Base-by-base conservation (phyloP, 2,797 vertebrate genomes). In the Moxostoma hubbsi region DNA sequence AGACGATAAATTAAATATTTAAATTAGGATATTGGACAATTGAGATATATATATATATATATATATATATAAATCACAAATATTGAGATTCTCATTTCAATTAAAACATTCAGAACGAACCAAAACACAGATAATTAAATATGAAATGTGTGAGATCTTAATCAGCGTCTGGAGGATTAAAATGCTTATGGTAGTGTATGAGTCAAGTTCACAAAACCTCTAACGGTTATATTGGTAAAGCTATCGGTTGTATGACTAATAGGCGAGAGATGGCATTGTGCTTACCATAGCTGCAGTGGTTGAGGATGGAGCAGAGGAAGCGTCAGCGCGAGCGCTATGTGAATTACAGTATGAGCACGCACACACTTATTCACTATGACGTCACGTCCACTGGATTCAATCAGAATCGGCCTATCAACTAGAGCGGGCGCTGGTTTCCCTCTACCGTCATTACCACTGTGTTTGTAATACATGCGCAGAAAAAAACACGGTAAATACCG, bases 251-350 rank as follows among this genome's bases (percentile, higher is more conserved):
- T 5, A 0, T 18, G 12, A 18, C 5, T 11, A 15, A 50, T 11
- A 8, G 53, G 1, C 36, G 36, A 36, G 36, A 36, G 36, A 36
- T 36, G 36, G 36, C 1, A 4, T 5, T 5, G n/a, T n/a, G 18
- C 82, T 82, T 64, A 86, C 85, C 85, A 86, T 86, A 18, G 50
- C 69, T 59, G 49, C 54, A 62, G 61, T 54, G 49, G 9, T 54
- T 69, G 58, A 54, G 80, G 66, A 15, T 50, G 70, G n/a, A 53
- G 55, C 9, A 13, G 15, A 46, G 49, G 49, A 68, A 54, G 53
- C 5, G 47, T 58, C 43, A 68, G 13, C 2, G 6, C 36, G n/a
- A 55, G 36, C 74, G 53, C 73, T 47, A 46, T n/a, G 77, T 76
- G 47, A 62, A 65, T 11, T 72, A 62, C 79, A 64, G 59, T 51